Percentiles rank a stretch among this genome's conserved stretches.
Evolutionary conservation across 2,888 invertebrate genomes (phyloP).

Genomic region (Ctena decussata): DNA sequence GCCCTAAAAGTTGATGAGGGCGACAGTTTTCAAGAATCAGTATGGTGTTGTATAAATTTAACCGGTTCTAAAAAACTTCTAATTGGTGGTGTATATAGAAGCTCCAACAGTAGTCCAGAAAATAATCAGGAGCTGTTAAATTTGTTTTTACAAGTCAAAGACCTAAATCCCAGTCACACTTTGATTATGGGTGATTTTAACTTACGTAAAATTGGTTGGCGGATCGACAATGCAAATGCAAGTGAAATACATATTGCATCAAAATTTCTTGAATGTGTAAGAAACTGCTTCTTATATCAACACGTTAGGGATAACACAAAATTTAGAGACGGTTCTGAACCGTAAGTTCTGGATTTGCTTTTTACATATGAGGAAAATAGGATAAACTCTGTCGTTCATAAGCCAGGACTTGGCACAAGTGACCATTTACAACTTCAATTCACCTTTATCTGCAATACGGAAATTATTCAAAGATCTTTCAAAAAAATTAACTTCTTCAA

Average conservation of each 20-base stretch:
- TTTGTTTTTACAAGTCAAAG: neutral
- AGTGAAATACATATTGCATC: neutral
- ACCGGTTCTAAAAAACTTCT: neutral
- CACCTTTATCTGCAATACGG: neutral
- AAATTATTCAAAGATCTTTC: neutral
- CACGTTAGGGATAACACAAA: neutral
- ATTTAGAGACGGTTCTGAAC: neutral
- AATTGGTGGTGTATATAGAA: neutral
- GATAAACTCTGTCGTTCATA: neutral
- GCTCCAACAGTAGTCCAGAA: neutral
- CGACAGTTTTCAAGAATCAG: neutral
- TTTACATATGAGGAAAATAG: neutral
- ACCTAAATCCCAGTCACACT: neutral
- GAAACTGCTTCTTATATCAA: neutral
- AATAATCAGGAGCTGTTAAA: neutral
- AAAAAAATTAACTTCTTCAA: constrained; percentile 1
- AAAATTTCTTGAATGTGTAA: neutral
- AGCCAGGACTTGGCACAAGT: neutral
- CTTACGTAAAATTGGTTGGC: neutral
- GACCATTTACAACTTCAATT: neutral
- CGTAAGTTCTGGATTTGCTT: neutral
- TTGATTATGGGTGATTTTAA: constrained; percentile 6
- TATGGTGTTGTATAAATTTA: neutral
- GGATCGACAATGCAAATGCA: neutral
- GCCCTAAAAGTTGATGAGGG: neutral